These are phyloP conservation scores for Ophioninae sp. DNA, from an alignment of 2,888 invertebrate genomes.

Conservation along the genomic window DNA sequence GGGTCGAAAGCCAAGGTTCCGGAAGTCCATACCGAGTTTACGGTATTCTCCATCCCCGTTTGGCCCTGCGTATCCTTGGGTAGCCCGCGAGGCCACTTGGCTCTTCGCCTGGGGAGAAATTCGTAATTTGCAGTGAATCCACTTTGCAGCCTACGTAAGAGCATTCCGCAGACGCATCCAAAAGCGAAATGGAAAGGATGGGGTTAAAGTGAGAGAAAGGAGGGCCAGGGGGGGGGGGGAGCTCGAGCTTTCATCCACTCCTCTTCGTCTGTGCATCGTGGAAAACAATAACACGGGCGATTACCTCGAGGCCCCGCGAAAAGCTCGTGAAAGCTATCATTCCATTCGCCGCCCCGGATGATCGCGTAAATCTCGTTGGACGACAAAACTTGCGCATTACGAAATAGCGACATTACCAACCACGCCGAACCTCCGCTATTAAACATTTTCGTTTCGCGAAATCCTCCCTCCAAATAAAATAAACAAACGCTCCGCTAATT, in stretches of 20 bases:
- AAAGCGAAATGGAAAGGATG: conserved; percentile 6
- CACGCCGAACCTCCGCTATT: neutral
- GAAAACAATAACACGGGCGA: conserved; percentile 73
- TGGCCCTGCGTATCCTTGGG: conserved; percentile 61
- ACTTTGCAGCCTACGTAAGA: conserved; percentile 70
- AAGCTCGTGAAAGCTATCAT: conserved; percentile 65
- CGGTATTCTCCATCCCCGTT: conserved; percentile 64
- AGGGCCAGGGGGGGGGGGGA: neutral
- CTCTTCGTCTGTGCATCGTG: conserved; percentile 56
- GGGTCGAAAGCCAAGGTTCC: neutral
- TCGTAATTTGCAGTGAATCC: conserved; percentile 72
- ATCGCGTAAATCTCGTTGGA: conserved; percentile 53
- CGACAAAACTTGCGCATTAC: conserved; percentile 38
- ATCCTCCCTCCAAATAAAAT: neutral
- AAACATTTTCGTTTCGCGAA: neutral
- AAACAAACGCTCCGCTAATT: neutral
- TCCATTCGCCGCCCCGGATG: conserved; percentile 64
- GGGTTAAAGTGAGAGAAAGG: neutral
- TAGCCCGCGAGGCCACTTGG: conserved; percentile 62
- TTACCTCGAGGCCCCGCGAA: conserved; percentile 66
- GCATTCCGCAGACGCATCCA: conserved; percentile 69
- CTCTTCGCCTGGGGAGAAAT: conserved; percentile 63
- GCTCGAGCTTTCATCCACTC: conserved; percentile 14
- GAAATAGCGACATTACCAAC: neutral
- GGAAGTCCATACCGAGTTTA: conserved; percentile 58